Evolutionary conservation across 2,888 invertebrate genomes (phyloP).

Genomic region (Chalcis sispes): DNA sequence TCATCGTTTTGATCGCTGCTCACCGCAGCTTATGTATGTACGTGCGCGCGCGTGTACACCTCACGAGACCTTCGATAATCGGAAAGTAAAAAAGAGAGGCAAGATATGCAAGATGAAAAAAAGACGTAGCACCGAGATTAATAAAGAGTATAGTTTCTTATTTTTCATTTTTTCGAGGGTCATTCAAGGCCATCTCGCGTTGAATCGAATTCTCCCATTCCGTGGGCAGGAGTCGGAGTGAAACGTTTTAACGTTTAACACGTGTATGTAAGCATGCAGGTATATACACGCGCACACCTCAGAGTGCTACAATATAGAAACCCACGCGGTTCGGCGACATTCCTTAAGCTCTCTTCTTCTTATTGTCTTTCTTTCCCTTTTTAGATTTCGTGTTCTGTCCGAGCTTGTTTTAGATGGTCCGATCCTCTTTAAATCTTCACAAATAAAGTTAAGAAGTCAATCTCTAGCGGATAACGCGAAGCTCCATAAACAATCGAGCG

Average conservation of each 20-base stretch:
- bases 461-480: slow-evolving; percentile 33
- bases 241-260: slow-evolving; percentile 17
- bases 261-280: not conserved
- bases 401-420: slow-evolving; percentile 37
- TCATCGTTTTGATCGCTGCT: slow-evolving; percentile 65
- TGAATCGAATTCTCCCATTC: slow-evolving; percentile 14
- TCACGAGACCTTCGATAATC: slow-evolving; percentile 26
- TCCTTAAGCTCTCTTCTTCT: slow-evolving; percentile 53
- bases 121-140: not conserved
- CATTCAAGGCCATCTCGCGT: slow-evolving; percentile 63
- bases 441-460: slow-evolving; percentile 55
- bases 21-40: too few relatives aligned
- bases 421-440: slow-evolving; percentile 50
- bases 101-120: not conserved
- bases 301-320: slow-evolving; percentile 45
- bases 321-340: slow-evolving; percentile 58
- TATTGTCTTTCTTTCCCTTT: slow-evolving; percentile 19
- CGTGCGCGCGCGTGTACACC: not conserved
- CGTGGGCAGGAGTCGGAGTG: slow-evolving; percentile 23
- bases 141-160: slow-evolving; percentile 15
- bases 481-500: slow-evolving; percentile 32
- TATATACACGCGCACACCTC: not conserved
- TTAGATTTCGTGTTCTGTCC: not conserved
- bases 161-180: slow-evolving; percentile 52
- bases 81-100: not conserved